These are phyloP conservation scores for Lipophrys pholis DNA, from an alignment of 2,113 vertebrate genomes.

Conservation along the genomic window DNA sequence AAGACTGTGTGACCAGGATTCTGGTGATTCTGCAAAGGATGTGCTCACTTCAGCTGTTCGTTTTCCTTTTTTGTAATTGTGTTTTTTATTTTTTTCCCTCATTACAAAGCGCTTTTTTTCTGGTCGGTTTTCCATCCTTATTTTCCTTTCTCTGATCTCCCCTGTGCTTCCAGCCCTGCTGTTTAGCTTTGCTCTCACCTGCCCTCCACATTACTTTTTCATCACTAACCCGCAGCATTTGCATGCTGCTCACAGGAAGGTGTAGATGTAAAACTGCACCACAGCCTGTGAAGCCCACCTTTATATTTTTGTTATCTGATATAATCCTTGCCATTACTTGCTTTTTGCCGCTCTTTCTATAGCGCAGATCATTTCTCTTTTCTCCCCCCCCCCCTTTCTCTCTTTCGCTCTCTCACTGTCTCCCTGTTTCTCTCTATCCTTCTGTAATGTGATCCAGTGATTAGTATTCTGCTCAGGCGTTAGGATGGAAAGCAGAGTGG, in stretches of 20 bases:
- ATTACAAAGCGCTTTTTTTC: constrained; percentile 14
- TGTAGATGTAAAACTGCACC: constrained; percentile 31
- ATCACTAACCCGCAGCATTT: constrained; percentile 45
- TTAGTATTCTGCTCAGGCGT: constrained; percentile 82
- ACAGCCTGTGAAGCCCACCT: constrained; percentile 44
- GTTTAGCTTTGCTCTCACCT: constrained; percentile 55
- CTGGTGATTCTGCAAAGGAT: too few relatives aligned
- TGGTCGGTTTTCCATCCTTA: neutral
- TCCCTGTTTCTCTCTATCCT: constrained; percentile 35
- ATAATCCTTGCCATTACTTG: constrained; percentile 62
- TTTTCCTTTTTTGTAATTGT: neutral
- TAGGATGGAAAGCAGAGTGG: constrained; percentile 80
- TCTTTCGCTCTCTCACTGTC: constrained; percentile 30
- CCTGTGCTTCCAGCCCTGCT: constrained; percentile 43
- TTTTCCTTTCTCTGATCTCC: constrained; percentile 19
- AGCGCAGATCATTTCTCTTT: constrained; percentile 40
- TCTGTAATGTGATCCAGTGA: constrained; percentile 79
- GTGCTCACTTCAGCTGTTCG: neutral
- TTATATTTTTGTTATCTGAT: constrained; percentile 69
- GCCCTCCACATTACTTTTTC: constrained; percentile 52
- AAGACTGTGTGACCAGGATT: too few relatives aligned
- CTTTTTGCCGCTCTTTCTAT: constrained; percentile 50
- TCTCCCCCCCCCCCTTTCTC: constrained; percentile 12
- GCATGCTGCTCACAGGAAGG: constrained; percentile 68
- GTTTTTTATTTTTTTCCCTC: constrained; percentile 42